These are phyloP conservation scores for Nerophis lumbriciformis DNA, from an alignment of 2,113 vertebrate genomes.

Conservation along the genomic window DNA sequence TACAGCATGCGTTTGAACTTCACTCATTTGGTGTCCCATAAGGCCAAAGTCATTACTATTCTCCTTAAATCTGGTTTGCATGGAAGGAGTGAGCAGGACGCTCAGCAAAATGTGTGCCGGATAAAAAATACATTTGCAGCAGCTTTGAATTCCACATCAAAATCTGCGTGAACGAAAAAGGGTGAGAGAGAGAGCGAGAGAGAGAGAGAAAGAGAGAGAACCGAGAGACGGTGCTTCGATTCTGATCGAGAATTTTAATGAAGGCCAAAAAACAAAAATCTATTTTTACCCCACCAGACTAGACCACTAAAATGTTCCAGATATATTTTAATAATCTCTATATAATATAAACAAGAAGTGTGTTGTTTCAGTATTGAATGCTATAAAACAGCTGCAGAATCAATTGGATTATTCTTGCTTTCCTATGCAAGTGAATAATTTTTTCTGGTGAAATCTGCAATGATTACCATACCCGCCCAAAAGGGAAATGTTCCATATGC, in stretches of 20 bases:
- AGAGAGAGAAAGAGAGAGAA: slow-evolving; percentile 1
- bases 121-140: slow-evolving; percentile 88
- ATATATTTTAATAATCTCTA: neutral
- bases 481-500: slow-evolving; percentile 17
- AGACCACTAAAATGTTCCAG: neutral
- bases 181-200: neutral
- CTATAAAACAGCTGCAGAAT: neutral
- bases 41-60: slow-evolving; percentile 87
- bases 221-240: slow-evolving; percentile 28
- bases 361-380: neutral
- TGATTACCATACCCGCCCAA: slow-evolving; percentile 31
- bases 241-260: slow-evolving; percentile 78
- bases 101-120: slow-evolving; percentile 78
- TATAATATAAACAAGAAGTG: neutral
- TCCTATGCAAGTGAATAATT: slow-evolving; percentile 42
- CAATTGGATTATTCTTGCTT: slow-evolving; percentile 20
- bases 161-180: slow-evolving; percentile 2
- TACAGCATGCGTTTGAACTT: slow-evolving; percentile 87
- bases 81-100: slow-evolving; percentile 65
- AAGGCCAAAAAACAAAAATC: slow-evolving; percentile 42
- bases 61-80: slow-evolving; percentile 89
- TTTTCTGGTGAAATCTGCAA: slow-evolving; percentile 8
- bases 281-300: slow-evolving; percentile 14
- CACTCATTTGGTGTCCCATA: slow-evolving; percentile 86
- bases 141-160: slow-evolving; percentile 81